These are phyloP conservation scores for Smittia sp. DNA, from an alignment of 2,888 invertebrate genomes.

Conservation along the genomic window DNA sequence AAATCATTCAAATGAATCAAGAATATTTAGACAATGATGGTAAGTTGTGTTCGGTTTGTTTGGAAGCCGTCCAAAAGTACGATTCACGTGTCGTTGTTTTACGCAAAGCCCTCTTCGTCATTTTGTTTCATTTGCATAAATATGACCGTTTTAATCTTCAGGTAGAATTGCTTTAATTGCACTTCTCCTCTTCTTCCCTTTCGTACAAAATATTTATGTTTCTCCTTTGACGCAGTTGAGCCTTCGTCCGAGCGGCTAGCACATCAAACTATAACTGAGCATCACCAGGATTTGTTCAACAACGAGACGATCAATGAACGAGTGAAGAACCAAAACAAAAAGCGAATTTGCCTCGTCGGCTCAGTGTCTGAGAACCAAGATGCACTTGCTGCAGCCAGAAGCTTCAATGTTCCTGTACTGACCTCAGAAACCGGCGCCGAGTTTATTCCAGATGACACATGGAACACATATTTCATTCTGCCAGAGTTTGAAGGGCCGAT, in stretches of 20 bases:
- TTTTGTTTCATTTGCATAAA: no score
- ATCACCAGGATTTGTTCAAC: neutral
- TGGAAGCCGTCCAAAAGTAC: no score
- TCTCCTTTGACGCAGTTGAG: no score
- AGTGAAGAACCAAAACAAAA: neutral
- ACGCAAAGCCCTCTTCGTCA: no score
- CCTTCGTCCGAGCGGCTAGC: no score
- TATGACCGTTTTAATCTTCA: no score
- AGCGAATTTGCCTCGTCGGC: slow-evolving; percentile 65
- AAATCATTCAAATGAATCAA: no score
- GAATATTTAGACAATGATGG: no score
- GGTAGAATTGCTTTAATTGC: neutral
- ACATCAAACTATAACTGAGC: neutral
- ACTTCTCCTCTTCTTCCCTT: neutral
- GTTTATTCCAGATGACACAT: slow-evolving; percentile 58
- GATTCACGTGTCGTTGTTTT: no score
- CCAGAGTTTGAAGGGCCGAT: slow-evolving; percentile 66
- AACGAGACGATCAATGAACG: neutral
- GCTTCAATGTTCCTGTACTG: slow-evolving; percentile 63
- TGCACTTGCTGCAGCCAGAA: slow-evolving; percentile 59
- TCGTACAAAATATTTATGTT: no score
- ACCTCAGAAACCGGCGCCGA: slow-evolving; percentile 63
- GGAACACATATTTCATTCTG: slow-evolving; percentile 68
- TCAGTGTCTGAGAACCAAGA: slow-evolving; percentile 56
- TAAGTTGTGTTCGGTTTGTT: no score